Conservation (phyloP, 2,888 invertebrate species). For the Temnothorax ravouxi region DNA sequence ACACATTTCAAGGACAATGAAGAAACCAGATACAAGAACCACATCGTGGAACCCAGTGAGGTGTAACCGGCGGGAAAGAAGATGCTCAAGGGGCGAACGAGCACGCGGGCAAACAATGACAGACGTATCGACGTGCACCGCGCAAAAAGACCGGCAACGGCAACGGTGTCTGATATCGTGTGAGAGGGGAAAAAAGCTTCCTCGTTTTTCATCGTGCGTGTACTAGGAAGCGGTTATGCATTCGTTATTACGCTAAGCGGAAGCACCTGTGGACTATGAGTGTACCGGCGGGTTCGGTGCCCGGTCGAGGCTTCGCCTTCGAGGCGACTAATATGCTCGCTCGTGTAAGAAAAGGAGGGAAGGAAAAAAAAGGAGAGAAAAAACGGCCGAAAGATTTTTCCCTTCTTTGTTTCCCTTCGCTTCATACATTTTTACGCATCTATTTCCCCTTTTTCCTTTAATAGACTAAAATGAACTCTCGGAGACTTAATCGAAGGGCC, state of each 20-base stretch:
- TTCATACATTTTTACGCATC: neutral
- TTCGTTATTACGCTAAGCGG: slow-evolving; percentile 78
- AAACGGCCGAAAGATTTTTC: slow-evolving; percentile 42
- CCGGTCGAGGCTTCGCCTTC: slow-evolving; percentile 75
- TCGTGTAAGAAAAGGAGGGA: slow-evolving; percentile 30
- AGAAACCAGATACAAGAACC: slow-evolving; percentile 20
- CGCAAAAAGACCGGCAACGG: slow-evolving; percentile 9
- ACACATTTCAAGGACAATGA: slow-evolving; percentile 14
- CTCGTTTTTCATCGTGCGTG: slow-evolving; percentile 68
- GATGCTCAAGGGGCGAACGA: slow-evolving; percentile 11
- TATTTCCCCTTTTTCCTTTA: neutral
- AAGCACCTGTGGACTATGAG: slow-evolving; percentile 71
- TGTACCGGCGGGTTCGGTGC: slow-evolving; percentile 76
- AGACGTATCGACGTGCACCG: slow-evolving; percentile 24
- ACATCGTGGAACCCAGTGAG: neutral
- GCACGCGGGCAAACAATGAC: slow-evolving; percentile 47
- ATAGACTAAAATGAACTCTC: slow-evolving; percentile 49
- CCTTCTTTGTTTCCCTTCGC: neutral
- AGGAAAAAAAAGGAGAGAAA: neutral
- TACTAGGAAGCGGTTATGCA: slow-evolving; percentile 79
- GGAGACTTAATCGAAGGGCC: slow-evolving; percentile 46
- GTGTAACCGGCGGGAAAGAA: neutral
- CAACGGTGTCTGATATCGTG: slow-evolving; percentile 64
- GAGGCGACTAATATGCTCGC: slow-evolving; percentile 56
- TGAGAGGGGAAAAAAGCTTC: slow-evolving; percentile 60